Evolutionary conservation across 1,140 invertebrate species (phyloP).

Genomic region (Leptopilina boulardi): DNA sequence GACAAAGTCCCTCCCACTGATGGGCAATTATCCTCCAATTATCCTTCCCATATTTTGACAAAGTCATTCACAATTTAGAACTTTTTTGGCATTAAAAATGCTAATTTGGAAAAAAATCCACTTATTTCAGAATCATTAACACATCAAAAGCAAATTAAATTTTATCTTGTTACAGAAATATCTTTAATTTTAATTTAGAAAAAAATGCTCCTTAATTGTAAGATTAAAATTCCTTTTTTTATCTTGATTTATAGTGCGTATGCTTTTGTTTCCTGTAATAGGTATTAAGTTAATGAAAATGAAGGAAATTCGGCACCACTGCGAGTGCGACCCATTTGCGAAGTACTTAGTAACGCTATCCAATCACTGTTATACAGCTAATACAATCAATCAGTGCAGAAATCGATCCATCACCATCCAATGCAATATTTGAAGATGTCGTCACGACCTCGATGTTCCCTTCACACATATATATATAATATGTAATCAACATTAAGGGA

Average conservation of each 20-base stretch:
- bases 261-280: not conserved
- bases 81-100: too few species aligned
- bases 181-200: not conserved
- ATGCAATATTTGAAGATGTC: slow-evolving; percentile 12
- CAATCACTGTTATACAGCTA: slow-evolving; percentile 30
- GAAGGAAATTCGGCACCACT: slow-evolving; percentile 7
- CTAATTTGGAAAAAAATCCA: too few species aligned
- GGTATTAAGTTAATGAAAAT: slow-evolving; percentile 14
- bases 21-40: too few species aligned
- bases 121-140: too few species aligned
- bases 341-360: slow-evolving; percentile 26
- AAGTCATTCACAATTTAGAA: too few species aligned
- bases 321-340: not conserved
- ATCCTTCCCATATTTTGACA: too few species aligned
- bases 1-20: too few species aligned
- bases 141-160: too few species aligned
- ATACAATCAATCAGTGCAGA: slow-evolving; percentile 24
- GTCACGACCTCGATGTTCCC: not conserved
- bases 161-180: too few species aligned
- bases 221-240: not conserved
- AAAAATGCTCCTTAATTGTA: not conserved
- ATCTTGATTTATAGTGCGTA: not conserved
- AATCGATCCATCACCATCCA: slow-evolving; percentile 28
- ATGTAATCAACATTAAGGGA: not conserved
- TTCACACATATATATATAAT: too few species aligned